phyloP scores from a whole-genome alignment of 2,113 vertebrate genomes.

The Piliocolobus tephrosceles region DNA sequence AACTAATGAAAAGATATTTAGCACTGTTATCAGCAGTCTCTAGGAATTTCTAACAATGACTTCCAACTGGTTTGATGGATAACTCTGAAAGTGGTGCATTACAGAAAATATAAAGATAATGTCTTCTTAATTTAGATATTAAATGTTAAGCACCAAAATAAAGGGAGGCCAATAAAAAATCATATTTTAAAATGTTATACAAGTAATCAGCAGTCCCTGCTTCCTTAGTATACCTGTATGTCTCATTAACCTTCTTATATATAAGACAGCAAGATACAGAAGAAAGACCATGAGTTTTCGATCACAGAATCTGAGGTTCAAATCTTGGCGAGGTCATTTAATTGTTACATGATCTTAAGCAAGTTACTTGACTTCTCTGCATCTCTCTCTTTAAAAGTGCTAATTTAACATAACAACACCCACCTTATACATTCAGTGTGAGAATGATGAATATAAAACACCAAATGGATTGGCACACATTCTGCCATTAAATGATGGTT shows the following conservation, averaged over 20 bases:
- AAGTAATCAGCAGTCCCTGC: background rate
- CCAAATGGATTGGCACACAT: background rate
- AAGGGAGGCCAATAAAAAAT: conserved; percentile 38
- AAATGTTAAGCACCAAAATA: conserved; percentile 68
- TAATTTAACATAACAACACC: background rate
- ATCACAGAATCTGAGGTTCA: background rate
- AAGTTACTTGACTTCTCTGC: background rate
- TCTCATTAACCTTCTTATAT: conserved; percentile 42
- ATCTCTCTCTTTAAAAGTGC: background rate
- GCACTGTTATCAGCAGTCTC: conserved; percentile 9
- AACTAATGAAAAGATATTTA: conserved; percentile 74
- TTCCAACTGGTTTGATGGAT: conserved; percentile 69
- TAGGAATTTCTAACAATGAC: conserved; percentile 47
- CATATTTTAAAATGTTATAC: conserved; percentile 47
- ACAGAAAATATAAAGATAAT: conserved; percentile 66
- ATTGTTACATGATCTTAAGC: background rate
- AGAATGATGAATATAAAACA: background rate
- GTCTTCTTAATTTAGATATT: conserved; percentile 72
- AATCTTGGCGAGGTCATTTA: background rate
- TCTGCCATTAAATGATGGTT: background rate
- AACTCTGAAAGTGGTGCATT: conserved; percentile 53
- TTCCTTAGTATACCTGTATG: background rate
- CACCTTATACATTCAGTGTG: background rate
- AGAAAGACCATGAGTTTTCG: background rate
- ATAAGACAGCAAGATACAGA: background rate